A percentile compares a stretch with the other conserved stretches of the same genome.
Evolutionary conservation across 2,113 vertebrate species (phyloP).

Genomic region (Morone saxatilis): DNA sequence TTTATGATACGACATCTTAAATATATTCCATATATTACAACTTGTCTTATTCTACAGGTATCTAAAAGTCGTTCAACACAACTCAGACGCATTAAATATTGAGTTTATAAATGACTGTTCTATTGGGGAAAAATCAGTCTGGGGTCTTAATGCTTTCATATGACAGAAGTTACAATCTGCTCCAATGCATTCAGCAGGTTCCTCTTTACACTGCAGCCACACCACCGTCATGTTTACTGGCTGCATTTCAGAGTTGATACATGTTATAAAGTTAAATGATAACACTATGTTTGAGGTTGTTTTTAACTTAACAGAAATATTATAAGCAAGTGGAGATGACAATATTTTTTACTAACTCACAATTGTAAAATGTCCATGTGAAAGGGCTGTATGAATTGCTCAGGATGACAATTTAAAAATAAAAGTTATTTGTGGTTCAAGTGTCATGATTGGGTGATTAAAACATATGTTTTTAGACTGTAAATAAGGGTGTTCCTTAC

Average conservation of each 20-base stretch:
- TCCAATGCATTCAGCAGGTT: neutral
- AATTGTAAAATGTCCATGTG: conserved; percentile 9
- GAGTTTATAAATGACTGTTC: neutral
- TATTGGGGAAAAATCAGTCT: neutral
- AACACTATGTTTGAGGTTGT: conserved; percentile 35
- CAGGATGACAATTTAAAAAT: conserved; percentile 60
- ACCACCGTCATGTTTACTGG: neutral
- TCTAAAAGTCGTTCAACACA: neutral
- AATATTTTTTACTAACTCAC: conserved; percentile 61
- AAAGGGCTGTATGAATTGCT: conserved; percentile 50
- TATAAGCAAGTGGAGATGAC: conserved; percentile 16
- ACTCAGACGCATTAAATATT: neutral
- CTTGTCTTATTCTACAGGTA: neutral
- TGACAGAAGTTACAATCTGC: neutral
- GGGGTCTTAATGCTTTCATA: neutral
- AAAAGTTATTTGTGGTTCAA: conserved; percentile 56
- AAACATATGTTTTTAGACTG: neutral
- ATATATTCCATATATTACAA: neutral
- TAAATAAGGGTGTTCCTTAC: neutral
- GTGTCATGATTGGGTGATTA: neutral
- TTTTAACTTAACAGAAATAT: conserved; percentile 46
- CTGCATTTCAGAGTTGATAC: conserved; percentile 19
- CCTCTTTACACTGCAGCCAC: neutral
- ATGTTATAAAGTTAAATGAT: neutral
- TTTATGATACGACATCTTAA: neutral